A percentile compares a stretch with the other conserved stretches of the same genome.
Conservation (phyloP, 2,797 vertebrate genomes). For the Molossus alvarezi region DNA sequence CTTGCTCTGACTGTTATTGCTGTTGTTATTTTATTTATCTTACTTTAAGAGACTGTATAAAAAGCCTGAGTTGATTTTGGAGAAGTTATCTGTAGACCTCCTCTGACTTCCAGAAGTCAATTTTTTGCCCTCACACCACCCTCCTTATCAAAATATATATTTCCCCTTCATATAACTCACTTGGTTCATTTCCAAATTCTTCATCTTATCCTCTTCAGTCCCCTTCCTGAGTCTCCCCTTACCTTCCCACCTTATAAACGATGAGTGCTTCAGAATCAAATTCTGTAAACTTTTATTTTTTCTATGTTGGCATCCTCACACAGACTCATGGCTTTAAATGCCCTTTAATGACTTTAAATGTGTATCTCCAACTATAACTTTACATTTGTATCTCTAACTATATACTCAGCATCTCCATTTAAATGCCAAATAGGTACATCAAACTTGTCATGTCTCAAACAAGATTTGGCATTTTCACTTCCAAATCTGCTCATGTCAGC, state of each 20-base stretch:
- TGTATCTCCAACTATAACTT: neutral
- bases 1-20: neutral
- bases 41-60: neutral
- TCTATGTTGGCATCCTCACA: neutral
- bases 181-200: conserved; percentile 47
- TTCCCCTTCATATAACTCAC: neutral
- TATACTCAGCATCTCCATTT: neutral
- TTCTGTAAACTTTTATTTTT: neutral
- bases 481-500: neutral
- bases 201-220: neutral
- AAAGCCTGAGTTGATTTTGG: too few relatives aligned
- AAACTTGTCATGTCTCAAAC: neutral
- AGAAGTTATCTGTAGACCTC: neutral
- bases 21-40: neutral
- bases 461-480: neutral
- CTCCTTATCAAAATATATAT: conserved; percentile 17
- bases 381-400: neutral
- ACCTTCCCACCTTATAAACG: conserved; percentile 18
- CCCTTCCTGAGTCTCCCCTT: neutral
- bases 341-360: neutral
- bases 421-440: neutral
- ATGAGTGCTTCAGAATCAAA: neutral
- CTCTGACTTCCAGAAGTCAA: neutral
- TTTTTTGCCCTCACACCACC: neutral
- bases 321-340: neutral